Conservation (phyloP, 2,888 invertebrate species). For the Agrochola litura region DNA sequence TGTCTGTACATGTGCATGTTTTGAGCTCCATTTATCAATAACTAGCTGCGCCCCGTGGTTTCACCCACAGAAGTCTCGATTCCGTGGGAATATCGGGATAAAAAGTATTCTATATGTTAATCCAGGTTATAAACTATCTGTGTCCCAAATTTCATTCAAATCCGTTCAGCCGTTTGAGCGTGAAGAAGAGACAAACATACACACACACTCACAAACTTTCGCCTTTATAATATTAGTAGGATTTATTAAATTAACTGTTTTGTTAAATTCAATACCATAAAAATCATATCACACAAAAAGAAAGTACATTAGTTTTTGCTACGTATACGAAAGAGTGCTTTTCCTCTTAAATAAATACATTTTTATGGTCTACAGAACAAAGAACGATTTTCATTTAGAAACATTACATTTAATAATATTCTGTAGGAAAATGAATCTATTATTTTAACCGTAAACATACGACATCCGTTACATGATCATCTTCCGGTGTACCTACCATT, state of each 20-base stretch:
- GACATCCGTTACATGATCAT: slow-evolving; percentile 3
- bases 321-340: neutral
- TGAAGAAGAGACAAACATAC: too few relatives aligned
- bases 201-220: too few relatives aligned
- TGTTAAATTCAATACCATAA: neutral
- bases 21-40: neutral
- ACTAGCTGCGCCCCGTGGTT: neutral
- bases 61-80: too few relatives aligned
- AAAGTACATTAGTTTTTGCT: neutral
- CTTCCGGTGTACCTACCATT: slow-evolving; percentile 4
- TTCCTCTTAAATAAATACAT: neutral
- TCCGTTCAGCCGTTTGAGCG: too few relatives aligned
- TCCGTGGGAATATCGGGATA: too few relatives aligned
- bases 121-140: too few relatives aligned
- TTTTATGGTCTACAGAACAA: neutral
- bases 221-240: too few relatives aligned
- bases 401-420: too few relatives aligned
- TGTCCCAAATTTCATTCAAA: too few relatives aligned
- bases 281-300: neutral
- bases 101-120: too few relatives aligned
- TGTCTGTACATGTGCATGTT: too few relatives aligned
- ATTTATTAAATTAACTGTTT: neutral
- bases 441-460: neutral
- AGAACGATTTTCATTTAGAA: neutral
- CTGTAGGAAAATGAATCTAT: neutral